Evolutionary conservation across 2,888 invertebrate genomes (phyloP).

Genomic region (Apomyelois bistriatella): DNA sequence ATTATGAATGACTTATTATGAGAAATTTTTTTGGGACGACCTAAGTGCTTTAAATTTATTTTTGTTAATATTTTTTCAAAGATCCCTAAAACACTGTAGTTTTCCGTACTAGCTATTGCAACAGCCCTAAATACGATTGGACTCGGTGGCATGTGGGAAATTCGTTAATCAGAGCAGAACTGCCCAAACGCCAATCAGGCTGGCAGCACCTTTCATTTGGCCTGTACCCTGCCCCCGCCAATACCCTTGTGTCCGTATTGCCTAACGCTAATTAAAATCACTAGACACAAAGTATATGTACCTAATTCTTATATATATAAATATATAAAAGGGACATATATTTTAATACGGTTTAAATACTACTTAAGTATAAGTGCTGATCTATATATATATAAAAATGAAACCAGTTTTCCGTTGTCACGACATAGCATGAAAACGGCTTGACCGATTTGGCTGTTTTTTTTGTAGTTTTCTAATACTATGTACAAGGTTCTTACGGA

Average conservation of each 20-base stretch:
- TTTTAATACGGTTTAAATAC: no score
- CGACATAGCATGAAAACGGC: no score
- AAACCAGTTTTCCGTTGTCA: no score
- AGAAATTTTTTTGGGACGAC: no score
- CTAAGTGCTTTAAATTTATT: no score
- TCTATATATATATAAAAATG: no score
- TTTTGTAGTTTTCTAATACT: no score
- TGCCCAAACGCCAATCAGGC: conserved; percentile 43
- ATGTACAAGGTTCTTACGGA: no score
- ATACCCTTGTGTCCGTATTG: conserved; percentile 15
- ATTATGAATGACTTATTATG: no score
- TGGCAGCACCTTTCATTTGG: conserved; percentile 36
- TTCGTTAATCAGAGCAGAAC: conserved; percentile 52
- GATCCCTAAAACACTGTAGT: background rate
- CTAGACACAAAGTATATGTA: background rate
- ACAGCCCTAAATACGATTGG: conserved; percentile 23
- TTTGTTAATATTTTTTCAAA: no score
- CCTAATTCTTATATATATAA: background rate
- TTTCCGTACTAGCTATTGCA: background rate
- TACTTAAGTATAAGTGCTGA: no score
- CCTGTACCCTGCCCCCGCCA: conserved; percentile 15
- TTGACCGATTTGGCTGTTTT: no score
- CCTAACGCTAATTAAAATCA: conserved; percentile 10
- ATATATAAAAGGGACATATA: background rate
- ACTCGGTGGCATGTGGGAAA: conserved; percentile 39